Conservation (phyloP, 2,888 invertebrate species). For the Agrotis ipsilon region DNA sequence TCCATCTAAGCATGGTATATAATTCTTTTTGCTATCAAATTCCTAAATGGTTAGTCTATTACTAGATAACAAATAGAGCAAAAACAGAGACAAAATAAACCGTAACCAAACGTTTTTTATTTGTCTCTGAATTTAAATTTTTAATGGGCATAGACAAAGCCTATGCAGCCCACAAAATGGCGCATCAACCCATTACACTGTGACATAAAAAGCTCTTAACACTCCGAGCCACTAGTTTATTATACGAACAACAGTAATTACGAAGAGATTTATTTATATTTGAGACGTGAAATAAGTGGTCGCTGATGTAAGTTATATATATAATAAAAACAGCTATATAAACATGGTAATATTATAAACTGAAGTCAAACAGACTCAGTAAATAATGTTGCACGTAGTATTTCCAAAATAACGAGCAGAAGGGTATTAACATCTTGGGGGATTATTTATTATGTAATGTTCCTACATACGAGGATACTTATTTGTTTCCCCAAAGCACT, state of each 20-base stretch:
- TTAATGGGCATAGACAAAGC: constrained; percentile 6
- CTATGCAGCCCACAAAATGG: constrained; percentile 30
- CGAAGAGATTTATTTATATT: constrained; percentile 37
- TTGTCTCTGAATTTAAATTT: background rate
- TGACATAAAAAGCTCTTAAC: constrained; percentile 28
- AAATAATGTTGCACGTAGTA: background rate
- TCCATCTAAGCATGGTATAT: too few relatives aligned
- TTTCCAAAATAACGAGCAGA: background rate
- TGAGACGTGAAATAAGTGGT: background rate
- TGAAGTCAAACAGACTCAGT: background rate
- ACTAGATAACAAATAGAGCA: background rate
- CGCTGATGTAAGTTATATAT: too few relatives aligned
- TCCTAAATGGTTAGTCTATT: background rate
- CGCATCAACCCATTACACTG: constrained; percentile 25
- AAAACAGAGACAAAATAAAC: background rate
- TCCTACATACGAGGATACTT: too few relatives aligned
- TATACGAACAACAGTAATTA: constrained; percentile 32
- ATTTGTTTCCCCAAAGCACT: background rate
- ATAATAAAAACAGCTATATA: too few relatives aligned
- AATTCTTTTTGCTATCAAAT: too few relatives aligned
- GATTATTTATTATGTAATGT: background rate
- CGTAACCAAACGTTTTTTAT: too few relatives aligned
- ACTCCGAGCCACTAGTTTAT: constrained; percentile 24
- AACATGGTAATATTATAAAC: too few relatives aligned
- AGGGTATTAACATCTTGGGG: too few relatives aligned